phyloP scores from a whole-genome alignment of 2,113 vertebrate genomes.

The Antigone vipio region DNA sequence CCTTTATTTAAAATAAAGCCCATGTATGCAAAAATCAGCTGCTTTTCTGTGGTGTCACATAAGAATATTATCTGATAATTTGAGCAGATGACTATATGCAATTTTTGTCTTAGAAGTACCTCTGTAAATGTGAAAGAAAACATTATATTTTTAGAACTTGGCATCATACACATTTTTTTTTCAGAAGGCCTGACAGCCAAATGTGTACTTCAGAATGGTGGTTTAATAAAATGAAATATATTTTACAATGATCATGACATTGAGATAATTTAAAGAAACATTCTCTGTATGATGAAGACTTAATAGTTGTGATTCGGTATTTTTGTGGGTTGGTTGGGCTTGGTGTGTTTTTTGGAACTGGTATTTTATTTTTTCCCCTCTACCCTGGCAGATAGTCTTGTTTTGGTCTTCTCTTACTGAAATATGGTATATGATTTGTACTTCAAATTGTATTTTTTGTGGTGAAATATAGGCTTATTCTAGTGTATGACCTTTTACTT shows the following conservation, averaged over 20 bases:
- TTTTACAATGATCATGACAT: neutral
- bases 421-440: neutral
- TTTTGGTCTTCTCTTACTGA: neutral
- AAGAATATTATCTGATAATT: neutral
- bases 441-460: neutral
- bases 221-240: neutral
- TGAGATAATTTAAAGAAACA: neutral
- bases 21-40: neutral
- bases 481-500: neutral
- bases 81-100: neutral
- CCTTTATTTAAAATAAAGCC: neutral
- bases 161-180: neutral
- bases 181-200: neutral
- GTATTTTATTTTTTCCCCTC: neutral
- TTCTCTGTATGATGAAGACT: neutral
- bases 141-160: neutral
- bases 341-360: neutral
- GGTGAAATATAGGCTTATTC: neutral
- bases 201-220: neutral
- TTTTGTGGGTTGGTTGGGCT: neutral
- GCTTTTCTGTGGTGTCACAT: neutral
- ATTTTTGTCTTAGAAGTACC: neutral
- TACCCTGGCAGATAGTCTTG: neutral
- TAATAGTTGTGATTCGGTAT: neutral
- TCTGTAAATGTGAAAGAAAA: neutral